These are phyloP conservation scores for Burhinus oedicnemus DNA, from an alignment of 2,113 vertebrate genomes.

Conservation along the genomic window DNA sequence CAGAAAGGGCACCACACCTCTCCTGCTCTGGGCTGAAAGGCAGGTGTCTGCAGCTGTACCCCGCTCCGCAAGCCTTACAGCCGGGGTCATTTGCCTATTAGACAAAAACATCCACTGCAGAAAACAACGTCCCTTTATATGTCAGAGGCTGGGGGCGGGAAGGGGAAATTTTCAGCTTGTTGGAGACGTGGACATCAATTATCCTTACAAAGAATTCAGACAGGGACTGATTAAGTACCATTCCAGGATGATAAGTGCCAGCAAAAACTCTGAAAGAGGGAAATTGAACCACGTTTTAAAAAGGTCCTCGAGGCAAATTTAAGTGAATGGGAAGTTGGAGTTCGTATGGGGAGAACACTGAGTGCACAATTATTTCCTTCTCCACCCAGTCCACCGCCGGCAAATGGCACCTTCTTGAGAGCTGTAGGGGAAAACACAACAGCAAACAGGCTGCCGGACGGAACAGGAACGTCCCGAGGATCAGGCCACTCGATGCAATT, in stretches of 20 bases:
- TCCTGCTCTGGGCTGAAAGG: neutral
- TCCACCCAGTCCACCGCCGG: neutral
- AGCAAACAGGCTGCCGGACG: neutral
- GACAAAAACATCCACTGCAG: neutral
- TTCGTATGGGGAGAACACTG: neutral
- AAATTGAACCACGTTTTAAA: neutral
- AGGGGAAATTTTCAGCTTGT: conserved; percentile 9
- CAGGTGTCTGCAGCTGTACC: neutral
- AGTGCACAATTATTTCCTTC: neutral
- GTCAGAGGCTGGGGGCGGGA: neutral
- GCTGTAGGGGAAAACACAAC: neutral
- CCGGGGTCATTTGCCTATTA: neutral
- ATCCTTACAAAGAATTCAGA: neutral
- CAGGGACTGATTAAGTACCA: conserved; percentile 16
- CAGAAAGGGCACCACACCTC: conserved; percentile 11
- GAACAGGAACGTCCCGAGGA: neutral
- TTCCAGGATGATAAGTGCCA: neutral
- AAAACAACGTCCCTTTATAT: conserved; percentile 39
- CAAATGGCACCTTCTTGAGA: neutral
- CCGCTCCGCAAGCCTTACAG: neutral
- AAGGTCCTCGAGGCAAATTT: conserved; percentile 5
- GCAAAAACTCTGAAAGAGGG: neutral
- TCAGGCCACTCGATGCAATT: neutral
- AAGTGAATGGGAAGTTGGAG: neutral
- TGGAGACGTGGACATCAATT: conserved; percentile 1